Evolutionary conservation across 1,140 invertebrate genomes (phyloP), one percentile per base, ranked within the genome.

Genomic region (Sinella curviseta): DNA sequence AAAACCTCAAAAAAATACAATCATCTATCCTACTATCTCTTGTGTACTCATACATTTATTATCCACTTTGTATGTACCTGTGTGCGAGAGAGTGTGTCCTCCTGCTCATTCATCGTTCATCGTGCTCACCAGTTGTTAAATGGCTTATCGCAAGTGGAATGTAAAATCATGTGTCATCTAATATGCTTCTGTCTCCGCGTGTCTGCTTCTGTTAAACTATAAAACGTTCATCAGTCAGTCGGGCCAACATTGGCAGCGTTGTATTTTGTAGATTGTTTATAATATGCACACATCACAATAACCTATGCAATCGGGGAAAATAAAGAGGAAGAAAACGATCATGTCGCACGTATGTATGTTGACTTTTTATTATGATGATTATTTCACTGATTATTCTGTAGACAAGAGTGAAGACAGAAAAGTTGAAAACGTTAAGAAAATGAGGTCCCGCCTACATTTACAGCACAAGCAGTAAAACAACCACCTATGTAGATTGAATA

Each of bases 131-230:
- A 17, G 39, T n/a, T n/a, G n/a, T n/a, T n/a, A 17, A 48, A 48
- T 17, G 39, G n/a, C 55, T n/a, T 26, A 17, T 60, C 24, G 12
- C 3, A 4, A 60, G 12, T 60, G 55, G 55, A 60, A 60, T 60
- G 55, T 48, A 60, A 60, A 60, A 60, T 60, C 55, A n/a, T 60
- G 55, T 60, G 55, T 60, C 55, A 60, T 60, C 24, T 60, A 60
- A 60, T 60, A 60, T 60, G 55, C 55, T n/a, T 60, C 14, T 60
- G 55, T 60, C 55, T 60, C 3, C n/a, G n/a, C 24, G 12, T 60
- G 14, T 60, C 55, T 60, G 55, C 55, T 60, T 24, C 55, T 60
- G 55, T 60, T 60, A 60, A 24, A n/a, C n/a, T n/a, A n/a, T n/a
- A n/a, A n/a, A n/a, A n/a, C n/a, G n/a, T n/a, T n/a, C n/a, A n/a